phyloP scores from a whole-genome alignment of 2,797 vertebrate genomes.

The Pterois miles region DNA sequence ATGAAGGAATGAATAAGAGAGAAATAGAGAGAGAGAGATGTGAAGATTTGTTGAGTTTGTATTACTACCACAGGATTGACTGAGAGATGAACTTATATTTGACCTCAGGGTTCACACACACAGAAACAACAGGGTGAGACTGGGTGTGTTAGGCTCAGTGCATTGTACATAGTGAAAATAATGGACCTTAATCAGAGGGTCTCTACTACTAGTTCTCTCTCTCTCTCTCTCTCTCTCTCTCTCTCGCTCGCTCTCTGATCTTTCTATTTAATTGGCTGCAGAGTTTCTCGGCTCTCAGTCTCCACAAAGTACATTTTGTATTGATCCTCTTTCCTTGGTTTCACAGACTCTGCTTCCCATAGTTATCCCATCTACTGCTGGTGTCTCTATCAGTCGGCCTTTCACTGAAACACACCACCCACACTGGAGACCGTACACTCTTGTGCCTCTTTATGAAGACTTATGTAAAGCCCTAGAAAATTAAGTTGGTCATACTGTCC shows the following conservation, averaged over 20 bases:
- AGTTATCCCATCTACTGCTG: slow-evolving; percentile 71
- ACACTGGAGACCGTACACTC: slow-evolving; percentile 29
- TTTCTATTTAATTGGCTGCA: slow-evolving; percentile 75
- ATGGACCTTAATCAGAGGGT: slow-evolving; percentile 55
- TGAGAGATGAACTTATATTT: slow-evolving; percentile 23
- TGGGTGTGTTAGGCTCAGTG: slow-evolving; percentile 38
- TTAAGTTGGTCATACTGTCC: slow-evolving; percentile 26
- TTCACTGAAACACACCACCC: slow-evolving; percentile 19
- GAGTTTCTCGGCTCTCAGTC: slow-evolving; percentile 71
- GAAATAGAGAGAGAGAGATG: background rate
- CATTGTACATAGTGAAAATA: slow-evolving; percentile 43
- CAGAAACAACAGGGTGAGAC: slow-evolving; percentile 15
- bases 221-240: slow-evolving; percentile 6
- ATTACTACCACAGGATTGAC: slow-evolving; percentile 29
- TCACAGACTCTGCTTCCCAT: slow-evolving; percentile 73
- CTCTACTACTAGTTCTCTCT: slow-evolving; percentile 11
- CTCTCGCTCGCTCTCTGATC: slow-evolving; percentile 50
- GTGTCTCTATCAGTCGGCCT: slow-evolving; percentile 69
- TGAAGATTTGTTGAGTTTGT: slow-evolving; percentile 14
- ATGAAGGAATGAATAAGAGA: background rate
- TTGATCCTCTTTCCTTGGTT: slow-evolving; percentile 72
- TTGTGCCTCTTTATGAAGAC: slow-evolving; percentile 53
- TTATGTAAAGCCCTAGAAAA: slow-evolving; percentile 38
- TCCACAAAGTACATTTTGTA: slow-evolving; percentile 79
- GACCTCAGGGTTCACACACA: slow-evolving; percentile 20